A percentile compares a stretch with the other conserved stretches of the same genome.
phyloP scores from a whole-genome alignment of 2,113 vertebrate genomes.

The Atlantisia rogersi region DNA sequence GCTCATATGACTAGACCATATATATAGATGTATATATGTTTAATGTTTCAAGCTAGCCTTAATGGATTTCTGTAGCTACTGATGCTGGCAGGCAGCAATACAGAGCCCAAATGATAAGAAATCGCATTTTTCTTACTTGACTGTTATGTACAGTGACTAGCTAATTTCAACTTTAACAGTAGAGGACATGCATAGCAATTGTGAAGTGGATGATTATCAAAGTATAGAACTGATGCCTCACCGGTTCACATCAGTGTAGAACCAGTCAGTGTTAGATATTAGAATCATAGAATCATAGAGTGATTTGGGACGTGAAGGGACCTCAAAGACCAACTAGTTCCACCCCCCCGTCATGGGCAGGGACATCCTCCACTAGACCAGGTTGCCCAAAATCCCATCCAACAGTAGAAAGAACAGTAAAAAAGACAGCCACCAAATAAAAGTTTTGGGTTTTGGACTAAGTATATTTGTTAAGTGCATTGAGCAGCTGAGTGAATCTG shows the following conservation, averaged over 20 bases:
- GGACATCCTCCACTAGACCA: too few relatives aligned
- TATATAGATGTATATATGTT: not conserved
- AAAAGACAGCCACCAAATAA: not conserved
- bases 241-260: not conserved
- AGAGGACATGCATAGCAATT: not conserved
- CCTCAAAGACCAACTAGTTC: too few relatives aligned
- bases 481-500: not conserved
- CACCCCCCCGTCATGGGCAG: too few relatives aligned
- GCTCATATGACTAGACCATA: not conserved
- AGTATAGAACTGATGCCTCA: not conserved
- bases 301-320: too few relatives aligned
- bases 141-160: not conserved
- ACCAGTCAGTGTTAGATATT: not conserved
- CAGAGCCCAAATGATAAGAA: not conserved
- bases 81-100: not conserved
- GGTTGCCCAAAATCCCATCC: too few relatives aligned
- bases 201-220: not conserved
- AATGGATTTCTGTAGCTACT: slow-evolving; percentile 8
- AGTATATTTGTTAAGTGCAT: not conserved
- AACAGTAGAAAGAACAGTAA: not conserved
- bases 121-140: not conserved
- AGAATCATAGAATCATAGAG: not conserved
- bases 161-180: not conserved
- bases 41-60: not conserved
- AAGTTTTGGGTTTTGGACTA: not conserved